phyloP scores from a whole-genome alignment of 2,797 vertebrate genomes.

The Tadarida brasiliensis region DNA sequence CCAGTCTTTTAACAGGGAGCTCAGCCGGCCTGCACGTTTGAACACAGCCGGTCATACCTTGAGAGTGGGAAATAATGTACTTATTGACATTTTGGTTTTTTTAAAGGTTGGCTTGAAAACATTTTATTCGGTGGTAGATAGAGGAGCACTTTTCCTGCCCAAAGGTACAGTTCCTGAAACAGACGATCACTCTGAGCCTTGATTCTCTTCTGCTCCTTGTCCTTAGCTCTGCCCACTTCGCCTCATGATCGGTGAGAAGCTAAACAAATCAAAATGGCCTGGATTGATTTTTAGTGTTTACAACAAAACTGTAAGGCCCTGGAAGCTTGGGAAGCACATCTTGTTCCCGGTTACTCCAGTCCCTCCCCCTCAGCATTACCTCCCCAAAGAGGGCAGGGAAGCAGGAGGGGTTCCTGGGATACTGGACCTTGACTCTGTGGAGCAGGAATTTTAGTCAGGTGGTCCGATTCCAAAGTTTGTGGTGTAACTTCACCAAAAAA shows the following conservation, averaged over 20 bases:
- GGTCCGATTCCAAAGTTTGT: background rate
- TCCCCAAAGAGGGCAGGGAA: background rate
- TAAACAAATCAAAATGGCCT: background rate
- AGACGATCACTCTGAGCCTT: background rate
- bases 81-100: background rate
- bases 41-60: background rate
- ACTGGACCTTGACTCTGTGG: background rate
- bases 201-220: background rate
- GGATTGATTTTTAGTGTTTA: background rate
- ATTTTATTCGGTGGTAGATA: constrained; percentile 29
- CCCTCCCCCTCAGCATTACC: no score
- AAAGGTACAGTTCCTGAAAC: constrained; percentile 21
- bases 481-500: background rate
- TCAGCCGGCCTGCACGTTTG: background rate
- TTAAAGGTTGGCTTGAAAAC: constrained; percentile 1
- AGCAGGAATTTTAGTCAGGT: background rate
- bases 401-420: background rate
- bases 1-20: background rate
- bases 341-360: background rate
- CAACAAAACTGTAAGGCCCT: background rate
- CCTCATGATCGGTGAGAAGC: background rate
- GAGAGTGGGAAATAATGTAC: background rate
- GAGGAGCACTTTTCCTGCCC: background rate
- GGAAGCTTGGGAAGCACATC: background rate
- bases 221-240: background rate